Evolutionary conservation across 2,888 invertebrate genomes (phyloP), one percentile per base, ranked within the genome.

Genomic region (Pyrocoelia pectoralis): DNA sequence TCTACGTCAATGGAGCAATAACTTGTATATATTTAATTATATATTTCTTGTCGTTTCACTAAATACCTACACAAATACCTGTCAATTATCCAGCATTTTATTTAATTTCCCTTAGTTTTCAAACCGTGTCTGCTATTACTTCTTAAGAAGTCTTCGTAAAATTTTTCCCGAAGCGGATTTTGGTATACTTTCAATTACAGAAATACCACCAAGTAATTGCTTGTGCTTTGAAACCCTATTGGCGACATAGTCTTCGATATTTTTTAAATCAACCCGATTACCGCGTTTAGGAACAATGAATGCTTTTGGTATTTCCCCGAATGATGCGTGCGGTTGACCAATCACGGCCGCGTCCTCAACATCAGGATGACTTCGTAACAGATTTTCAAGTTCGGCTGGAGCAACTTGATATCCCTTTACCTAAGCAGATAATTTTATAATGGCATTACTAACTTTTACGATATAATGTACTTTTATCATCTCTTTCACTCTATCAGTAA

Each of bases 341-440:
- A 94, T 83, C 0, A 96, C 94, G 0, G 91, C 94, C 0, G 89
- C 92, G 72, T 96, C 95, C 2, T 84, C 78, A 0, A 96, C 85
- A 18, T 85, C 86, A 0, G 92, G 89, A 78, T 92, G 90, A 33
- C 86, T 84, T 61, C 90, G 84, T 0, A 93, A 74, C 5, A 91
- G 73, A 50, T 84, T 87, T 78, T 95, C 95, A 18, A 95, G 78
- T 78, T 95, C 95, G 0, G 94, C 94, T 17, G 95, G 95, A 6
- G 95, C 87, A 2, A 95, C 94, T 87, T 93, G 86, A 73, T 82
- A 86, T 1, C 84, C 88, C 78, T 87, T 88, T 15, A 80, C 81
- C 72, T 95, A 24, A 24, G 24, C n/a, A n/a, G 24, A 24, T 5
- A 24, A 24, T 24, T 5, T 24, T 24, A 24, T 5, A 24, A 6